These are phyloP conservation scores for Troilus luridus DNA, from an alignment of 2,888 invertebrate species.

Conservation along the genomic window DNA sequence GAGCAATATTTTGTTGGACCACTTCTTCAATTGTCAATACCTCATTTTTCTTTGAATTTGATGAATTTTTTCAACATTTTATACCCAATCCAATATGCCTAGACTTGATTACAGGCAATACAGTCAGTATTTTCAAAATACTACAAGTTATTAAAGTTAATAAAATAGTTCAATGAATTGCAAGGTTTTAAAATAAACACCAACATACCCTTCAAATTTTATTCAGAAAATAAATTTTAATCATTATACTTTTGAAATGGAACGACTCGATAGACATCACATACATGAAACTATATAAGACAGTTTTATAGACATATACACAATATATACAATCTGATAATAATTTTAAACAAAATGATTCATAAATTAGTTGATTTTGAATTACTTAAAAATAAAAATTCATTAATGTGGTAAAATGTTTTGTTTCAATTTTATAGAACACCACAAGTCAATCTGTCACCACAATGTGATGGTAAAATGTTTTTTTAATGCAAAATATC, in stretches of 20 bases:
- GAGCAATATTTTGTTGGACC: too few relatives aligned
- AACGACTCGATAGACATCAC: conserved; percentile 56
- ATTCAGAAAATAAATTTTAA: conserved; percentile 59
- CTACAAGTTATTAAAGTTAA: neutral
- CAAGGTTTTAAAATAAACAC: neutral
- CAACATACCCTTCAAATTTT: conserved; percentile 51
- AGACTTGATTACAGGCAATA: neutral
- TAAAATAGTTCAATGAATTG: neutral
- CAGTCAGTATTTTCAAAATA: neutral
- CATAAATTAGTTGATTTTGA: neutral
- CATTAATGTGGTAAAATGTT: conserved; percentile 34
- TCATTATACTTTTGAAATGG: conserved; percentile 37
- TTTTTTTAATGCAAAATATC: conserved; percentile 48
- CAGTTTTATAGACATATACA: conserved; percentile 54
- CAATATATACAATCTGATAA: conserved; percentile 55
- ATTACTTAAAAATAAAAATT: conserved; percentile 26
- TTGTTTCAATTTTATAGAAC: conserved; percentile 15
- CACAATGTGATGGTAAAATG: conserved; percentile 51
- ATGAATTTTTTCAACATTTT: too few relatives aligned
- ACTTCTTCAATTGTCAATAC: too few relatives aligned
- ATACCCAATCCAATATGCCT: neutral
- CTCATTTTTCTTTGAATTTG: too few relatives aligned
- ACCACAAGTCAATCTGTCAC: conserved; percentile 38
- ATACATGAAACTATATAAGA: conserved; percentile 52
- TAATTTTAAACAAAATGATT: conserved; percentile 37